Base-by-base conservation (phyloP, 2,797 vertebrate genomes). In the Yasuhikotakia modesta region DNA sequence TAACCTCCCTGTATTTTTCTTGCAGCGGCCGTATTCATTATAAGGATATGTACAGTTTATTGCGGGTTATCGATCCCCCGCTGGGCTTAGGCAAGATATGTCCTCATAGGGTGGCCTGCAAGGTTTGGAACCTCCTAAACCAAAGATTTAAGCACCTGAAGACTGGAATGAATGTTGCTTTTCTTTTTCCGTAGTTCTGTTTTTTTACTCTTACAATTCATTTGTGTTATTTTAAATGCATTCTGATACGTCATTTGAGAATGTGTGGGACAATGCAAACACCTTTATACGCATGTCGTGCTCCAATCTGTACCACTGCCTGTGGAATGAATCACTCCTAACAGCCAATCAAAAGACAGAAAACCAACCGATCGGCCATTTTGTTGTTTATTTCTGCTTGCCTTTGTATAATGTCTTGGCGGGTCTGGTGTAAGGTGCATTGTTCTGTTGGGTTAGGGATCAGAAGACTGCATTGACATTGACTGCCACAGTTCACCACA, bases 1-100 rank as follows among this genome's bases (percentile, higher is more conserved):
- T 92, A 91, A 91, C 90, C 88, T 88, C 88, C 93, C 88, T 96
- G 87, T 96, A 93, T 96, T 95, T 95, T 93, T 95, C 94, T 97
- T 97, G 90, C 96, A 98, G 96, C 86, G 96, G 96, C 89, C 96
- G 96, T 89, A 97, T 98, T 94, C 96, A 96, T 93, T 98, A 97
- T 96, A 97, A 97, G 95, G 96, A 98, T 92, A 98, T 98, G 96
- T 98, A 98, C 96, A 97, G 96, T 98, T 97, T 98, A 95, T 97
- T 98, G 87, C 93, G 96, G 89, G 95, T 97, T 91, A 98, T 98
- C 92, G 96, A 96, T 89, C 96, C 96, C 91, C 96, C 96, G 82
- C 93, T 97, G 95, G 96, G 96, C 92, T 95, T 98, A 94, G 96
- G 95, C 91, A 98, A 98, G 96, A 97, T 97, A 97, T 98, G 96